A percentile compares a stretch with the other conserved stretches of the same genome.
Conservation (phyloP, 2,797 vertebrate species). For the Phyllotis vaccarum region DNA sequence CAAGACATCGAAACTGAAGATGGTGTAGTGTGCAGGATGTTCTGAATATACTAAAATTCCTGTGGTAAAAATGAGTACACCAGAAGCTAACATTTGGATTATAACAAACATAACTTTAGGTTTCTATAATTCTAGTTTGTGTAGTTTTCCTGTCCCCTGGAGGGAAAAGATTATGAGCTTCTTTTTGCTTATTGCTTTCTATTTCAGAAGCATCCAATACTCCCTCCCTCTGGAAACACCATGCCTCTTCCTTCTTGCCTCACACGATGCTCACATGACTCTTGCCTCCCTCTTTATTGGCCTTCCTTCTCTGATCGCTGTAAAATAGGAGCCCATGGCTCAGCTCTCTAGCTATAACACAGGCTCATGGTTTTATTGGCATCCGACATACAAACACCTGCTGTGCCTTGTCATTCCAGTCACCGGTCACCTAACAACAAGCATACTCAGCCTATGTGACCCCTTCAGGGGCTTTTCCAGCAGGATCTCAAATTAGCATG, state of each 20-base stretch:
- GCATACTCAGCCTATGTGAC: neutral
- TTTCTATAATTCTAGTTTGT: neutral
- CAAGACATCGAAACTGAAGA: neutral
- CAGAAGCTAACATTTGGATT: neutral
- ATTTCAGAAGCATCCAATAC: neutral
- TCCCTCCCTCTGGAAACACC: neutral
- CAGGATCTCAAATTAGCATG: neutral
- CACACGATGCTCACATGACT: accelerated
- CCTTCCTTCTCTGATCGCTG: neutral
- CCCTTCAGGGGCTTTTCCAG: neutral
- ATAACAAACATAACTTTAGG: neutral
- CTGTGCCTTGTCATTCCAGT: neutral
- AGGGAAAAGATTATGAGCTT: neutral
- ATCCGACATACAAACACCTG: neutral
- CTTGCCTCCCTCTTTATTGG: neutral
- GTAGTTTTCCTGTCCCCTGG: neutral
- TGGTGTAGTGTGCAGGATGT: neutral
- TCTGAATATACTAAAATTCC: neutral
- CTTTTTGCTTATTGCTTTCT: neutral
- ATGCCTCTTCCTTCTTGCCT: accelerated
- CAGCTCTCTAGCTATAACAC: too few species aligned
- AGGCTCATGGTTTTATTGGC: accelerated
- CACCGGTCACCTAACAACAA: too few species aligned
- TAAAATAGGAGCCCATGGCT: neutral
- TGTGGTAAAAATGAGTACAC: slow-evolving; percentile 8